These are phyloP conservation scores for Paedocypris sp. DNA, from an alignment of 2,113 vertebrate species.

Conservation along the genomic window DNA sequence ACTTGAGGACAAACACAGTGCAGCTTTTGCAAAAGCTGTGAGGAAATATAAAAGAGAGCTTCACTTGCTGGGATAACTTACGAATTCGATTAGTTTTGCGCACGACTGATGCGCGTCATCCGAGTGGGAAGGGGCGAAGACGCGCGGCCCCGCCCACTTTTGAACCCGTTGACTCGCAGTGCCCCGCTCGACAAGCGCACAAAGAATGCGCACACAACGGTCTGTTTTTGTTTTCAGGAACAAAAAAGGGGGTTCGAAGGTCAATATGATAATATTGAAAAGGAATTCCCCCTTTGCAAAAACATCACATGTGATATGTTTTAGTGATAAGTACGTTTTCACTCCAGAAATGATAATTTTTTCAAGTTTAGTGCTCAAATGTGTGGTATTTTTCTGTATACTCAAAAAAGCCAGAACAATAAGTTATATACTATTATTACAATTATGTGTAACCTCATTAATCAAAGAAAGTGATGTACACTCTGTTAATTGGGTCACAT, in stretches of 20 bases:
- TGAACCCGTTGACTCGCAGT: conserved; percentile 59
- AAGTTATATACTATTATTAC: too few species aligned
- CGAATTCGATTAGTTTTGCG: too few species aligned
- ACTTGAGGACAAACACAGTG: conserved; percentile 49
- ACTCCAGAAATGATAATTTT: too few species aligned
- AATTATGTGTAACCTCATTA: too few species aligned
- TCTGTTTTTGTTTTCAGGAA: conserved; percentile 20
- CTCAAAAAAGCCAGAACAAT: too few species aligned
- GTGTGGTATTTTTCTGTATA: too few species aligned
- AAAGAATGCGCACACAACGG: conserved; percentile 6
- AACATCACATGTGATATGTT: too few species aligned
- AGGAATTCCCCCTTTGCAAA: too few species aligned
- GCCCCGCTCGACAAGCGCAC: conserved; percentile 43
- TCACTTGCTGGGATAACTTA: background rate
- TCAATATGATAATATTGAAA: background rate
- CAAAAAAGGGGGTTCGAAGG: background rate
- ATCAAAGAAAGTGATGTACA: too few species aligned
- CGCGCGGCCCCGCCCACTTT: conserved; percentile 52
- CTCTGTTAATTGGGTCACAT: too few species aligned
- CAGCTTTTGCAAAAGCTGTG: background rate
- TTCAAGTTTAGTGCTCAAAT: too few species aligned
- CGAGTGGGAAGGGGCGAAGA: conserved; percentile 17
- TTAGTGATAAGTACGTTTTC: too few species aligned
- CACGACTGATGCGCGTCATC: background rate
- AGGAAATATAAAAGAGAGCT: background rate